Conservation (phyloP, 1,140 invertebrate genomes). For the Diabrotica undecimpunctata region DNA sequence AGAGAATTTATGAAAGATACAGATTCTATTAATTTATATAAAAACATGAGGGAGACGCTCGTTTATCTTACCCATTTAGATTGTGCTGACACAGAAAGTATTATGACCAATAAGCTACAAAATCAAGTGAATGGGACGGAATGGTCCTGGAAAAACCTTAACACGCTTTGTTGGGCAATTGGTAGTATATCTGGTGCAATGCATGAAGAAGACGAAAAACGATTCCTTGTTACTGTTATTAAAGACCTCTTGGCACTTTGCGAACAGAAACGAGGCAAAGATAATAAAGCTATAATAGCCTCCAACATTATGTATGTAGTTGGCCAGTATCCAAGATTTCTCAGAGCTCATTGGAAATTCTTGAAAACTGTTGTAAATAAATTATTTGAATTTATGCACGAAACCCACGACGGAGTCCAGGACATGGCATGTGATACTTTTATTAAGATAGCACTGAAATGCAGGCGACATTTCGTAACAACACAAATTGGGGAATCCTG, state of each 20-base stretch:
- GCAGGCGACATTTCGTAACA: slow-evolving; percentile 95
- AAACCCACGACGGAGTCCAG: slow-evolving; percentile 98
- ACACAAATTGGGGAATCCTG: slow-evolving; percentile 93
- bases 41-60: slow-evolving; percentile 98
- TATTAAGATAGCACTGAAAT: slow-evolving; percentile 99
- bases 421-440: slow-evolving; percentile 99
- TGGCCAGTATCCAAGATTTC: slow-evolving; percentile 97
- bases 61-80: slow-evolving; percentile 99
- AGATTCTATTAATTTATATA: slow-evolving; percentile 98
- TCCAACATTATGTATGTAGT: slow-evolving; percentile 99
- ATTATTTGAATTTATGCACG: slow-evolving; percentile 99
- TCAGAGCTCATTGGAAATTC: slow-evolving; percentile 99
- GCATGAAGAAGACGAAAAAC: slow-evolving; percentile 98
- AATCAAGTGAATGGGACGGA: slow-evolving; percentile 98
- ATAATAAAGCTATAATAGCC: slow-evolving; percentile 99
- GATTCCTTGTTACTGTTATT: slow-evolving; percentile 98
- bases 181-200: slow-evolving; percentile 99
- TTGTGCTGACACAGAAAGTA: slow-evolving; percentile 94
- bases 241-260: slow-evolving; percentile 97
- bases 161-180: slow-evolving; percentile 99
- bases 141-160: slow-evolving; percentile 99
- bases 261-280: slow-evolving; percentile 99
- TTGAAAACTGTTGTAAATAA: slow-evolving; percentile 99
- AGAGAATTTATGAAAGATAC: slow-evolving; percentile 99
- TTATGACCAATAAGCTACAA: slow-evolving; percentile 98